These are phyloP conservation scores for Andricus curvator DNA, from an alignment of 2,888 invertebrate genomes.

Conservation along the genomic window DNA sequence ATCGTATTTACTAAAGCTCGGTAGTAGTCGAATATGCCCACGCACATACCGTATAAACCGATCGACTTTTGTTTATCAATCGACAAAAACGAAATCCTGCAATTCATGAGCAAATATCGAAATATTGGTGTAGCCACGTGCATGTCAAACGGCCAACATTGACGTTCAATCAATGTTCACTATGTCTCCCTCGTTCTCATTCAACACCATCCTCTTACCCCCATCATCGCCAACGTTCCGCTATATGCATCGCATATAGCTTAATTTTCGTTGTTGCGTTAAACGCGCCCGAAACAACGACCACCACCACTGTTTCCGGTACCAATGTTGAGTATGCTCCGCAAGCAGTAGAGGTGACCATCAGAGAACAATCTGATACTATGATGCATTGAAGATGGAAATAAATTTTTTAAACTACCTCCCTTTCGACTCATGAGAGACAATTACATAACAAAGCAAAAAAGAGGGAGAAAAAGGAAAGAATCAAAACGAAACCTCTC, in stretches of 20 bases:
- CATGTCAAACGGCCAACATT: conserved; percentile 34
- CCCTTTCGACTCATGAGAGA: too few relatives aligned
- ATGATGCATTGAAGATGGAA: too few relatives aligned
- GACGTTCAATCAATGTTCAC: conserved; percentile 36
- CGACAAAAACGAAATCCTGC: conserved; percentile 51
- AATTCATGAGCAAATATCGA: conserved; percentile 42
- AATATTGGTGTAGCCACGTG: conserved; percentile 43
- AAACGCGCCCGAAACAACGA: conserved; percentile 57
- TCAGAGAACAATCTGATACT: neutral
- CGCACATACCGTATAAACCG: conserved; percentile 54
- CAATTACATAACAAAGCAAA: too few relatives aligned
- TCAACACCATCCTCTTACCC: conserved; percentile 1
- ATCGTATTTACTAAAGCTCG: conserved; percentile 29
- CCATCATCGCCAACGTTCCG: conserved; percentile 31
- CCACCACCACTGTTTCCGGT: conserved; percentile 3
- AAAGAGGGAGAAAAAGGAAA: too few relatives aligned
- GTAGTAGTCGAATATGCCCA: conserved; percentile 36
- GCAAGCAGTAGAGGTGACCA: neutral
- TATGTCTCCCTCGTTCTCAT: conserved; percentile 18
- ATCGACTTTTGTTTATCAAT: conserved; percentile 59
- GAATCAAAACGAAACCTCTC: too few relatives aligned
- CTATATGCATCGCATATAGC: conserved; percentile 42
- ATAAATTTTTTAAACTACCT: too few relatives aligned
- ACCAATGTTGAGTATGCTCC: neutral
- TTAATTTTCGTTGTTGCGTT: conserved; percentile 61